Conservation (phyloP, 2,888 invertebrate genomes). For the Apodemia hepburni region DNA sequence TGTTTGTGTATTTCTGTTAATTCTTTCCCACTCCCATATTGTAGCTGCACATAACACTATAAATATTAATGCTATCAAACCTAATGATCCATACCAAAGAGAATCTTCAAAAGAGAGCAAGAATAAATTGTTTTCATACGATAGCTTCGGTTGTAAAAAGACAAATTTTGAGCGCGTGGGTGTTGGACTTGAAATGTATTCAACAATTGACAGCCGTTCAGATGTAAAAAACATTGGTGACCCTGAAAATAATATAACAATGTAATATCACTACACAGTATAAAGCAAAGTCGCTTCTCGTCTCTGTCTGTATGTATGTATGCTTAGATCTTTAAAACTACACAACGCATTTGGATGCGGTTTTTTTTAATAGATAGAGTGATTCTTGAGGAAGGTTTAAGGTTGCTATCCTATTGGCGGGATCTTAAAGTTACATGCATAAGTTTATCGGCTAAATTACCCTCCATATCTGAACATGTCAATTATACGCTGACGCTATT, state of each 20-base stretch:
- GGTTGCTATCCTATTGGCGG: too few species aligned
- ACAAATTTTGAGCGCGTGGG: slow-evolving; percentile 85
- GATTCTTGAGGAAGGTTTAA: too few species aligned
- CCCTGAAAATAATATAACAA: slow-evolving; percentile 51
- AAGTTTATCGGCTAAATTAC: too few species aligned
- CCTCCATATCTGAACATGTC: too few species aligned
- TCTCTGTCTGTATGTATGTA: too few species aligned
- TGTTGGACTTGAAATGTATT: slow-evolving; percentile 84
- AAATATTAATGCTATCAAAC: slow-evolving; percentile 65
- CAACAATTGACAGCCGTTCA: slow-evolving; percentile 81
- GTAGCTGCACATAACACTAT: slow-evolving; percentile 55
- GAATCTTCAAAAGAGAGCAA: slow-evolving; percentile 82
- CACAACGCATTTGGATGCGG: too few species aligned
- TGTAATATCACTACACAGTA: too few species aligned
- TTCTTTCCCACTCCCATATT: slow-evolving; percentile 63
- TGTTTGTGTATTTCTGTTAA: slow-evolving; percentile 29
- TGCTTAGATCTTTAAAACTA: too few species aligned
- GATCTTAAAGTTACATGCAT: too few species aligned
- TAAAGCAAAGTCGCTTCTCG: too few species aligned
- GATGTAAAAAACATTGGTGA: slow-evolving; percentile 83
- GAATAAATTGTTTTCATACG: slow-evolving; percentile 86
- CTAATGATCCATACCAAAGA: slow-evolving; percentile 82
- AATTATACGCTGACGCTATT: too few species aligned
- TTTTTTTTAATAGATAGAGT: too few species aligned
- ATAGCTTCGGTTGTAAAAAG: slow-evolving; percentile 86